Evolutionary conservation across 2,888 invertebrate genomes (phyloP), one percentile per base, ranked within the genome.

Genomic region (Ichneumon xanthorius): DNA sequence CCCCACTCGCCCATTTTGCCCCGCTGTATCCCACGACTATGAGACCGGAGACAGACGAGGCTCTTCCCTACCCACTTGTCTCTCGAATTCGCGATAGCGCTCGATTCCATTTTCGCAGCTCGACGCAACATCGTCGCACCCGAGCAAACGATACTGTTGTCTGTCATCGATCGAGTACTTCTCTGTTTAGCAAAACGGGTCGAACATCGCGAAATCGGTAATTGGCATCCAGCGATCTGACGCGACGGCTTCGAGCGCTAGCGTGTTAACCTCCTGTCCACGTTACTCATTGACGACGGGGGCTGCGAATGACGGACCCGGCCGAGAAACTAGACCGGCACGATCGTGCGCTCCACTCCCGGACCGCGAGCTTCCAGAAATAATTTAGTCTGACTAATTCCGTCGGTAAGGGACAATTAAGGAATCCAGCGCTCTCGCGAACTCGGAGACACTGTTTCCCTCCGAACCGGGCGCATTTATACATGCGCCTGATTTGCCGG

Each of bases 351-450:
- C 37, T 22, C 7, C 48, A 55, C n/a, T 67, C 19, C 19, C 4
- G 11, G 37, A 26, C 4, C 67, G 4, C 4, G 55, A 19, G 40
- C 53, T 30, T 16, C n/a, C 30, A 37, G 70, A 76, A 80, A 86
- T 86, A 58, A 86, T 83, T 83, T 63, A 82, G 16, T 22, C 45
- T 37, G 67, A 63, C 77, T 77, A 63, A 80, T 77, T 67, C 58
- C 63, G 68, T 53, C 19, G 68, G 33, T 45, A 19, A 22, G 14
- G 48, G 4, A 22, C 58, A 58, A 58, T 58, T 58, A 26, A 22
- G 22, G 26, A 26, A 58, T 9, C 14, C 26, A 1, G 11, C 58
- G 58, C 11, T 11, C 58, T 11, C 58, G 9, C 11, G 58, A 22
- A 11, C 45, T 58, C 58, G 11, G 19, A 22, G 4, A 26, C 58